A percentile compares a stretch with the other conserved stretches of the same genome.
Evolutionary conservation across 2,113 vertebrate species (phyloP).

Genomic region (Nibea albiflora): DNA sequence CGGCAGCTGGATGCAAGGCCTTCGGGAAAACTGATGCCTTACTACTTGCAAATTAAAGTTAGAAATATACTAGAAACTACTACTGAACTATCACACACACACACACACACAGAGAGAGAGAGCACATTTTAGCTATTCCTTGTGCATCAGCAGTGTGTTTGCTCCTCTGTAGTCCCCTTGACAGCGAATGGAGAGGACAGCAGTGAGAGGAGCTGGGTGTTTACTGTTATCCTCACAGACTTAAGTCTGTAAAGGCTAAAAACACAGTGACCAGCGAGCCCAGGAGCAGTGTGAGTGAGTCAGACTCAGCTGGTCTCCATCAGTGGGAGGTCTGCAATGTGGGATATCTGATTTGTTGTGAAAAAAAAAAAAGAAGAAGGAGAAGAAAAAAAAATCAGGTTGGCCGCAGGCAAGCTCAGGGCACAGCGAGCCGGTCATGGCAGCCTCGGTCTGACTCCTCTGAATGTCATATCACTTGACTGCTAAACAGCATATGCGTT

Average conservation of each 20-base stretch:
- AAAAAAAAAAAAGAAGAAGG: background rate
- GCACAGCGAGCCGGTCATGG: slow-evolving; percentile 18
- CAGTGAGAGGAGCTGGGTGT: slow-evolving; percentile 53
- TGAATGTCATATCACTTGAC: slow-evolving; percentile 48
- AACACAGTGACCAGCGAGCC: slow-evolving; percentile 53
- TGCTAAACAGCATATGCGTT: slow-evolving; percentile 4
- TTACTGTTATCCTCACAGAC: slow-evolving; percentile 63
- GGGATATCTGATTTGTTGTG: slow-evolving; percentile 59
- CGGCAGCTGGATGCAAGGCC: slow-evolving; percentile 40
- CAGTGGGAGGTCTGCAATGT: slow-evolving; percentile 63
- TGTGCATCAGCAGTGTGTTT: slow-evolving; percentile 56
- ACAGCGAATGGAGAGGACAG: slow-evolving; percentile 58
- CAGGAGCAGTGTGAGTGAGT: slow-evolving; percentile 66
- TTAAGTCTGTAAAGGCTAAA: slow-evolving; percentile 62
- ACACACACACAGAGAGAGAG: background rate
- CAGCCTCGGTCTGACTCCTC: slow-evolving; percentile 25
- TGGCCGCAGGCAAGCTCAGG: slow-evolving; percentile 50
- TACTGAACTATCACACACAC: slow-evolving; percentile 12
- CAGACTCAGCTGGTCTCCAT: slow-evolving; percentile 69
- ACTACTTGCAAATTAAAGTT: slow-evolving; percentile 58
- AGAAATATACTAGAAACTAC: slow-evolving; percentile 48
- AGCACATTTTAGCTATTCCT: slow-evolving; percentile 52
- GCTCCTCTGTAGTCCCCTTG: slow-evolving; percentile 55
- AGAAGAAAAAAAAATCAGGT: slow-evolving; percentile 16
- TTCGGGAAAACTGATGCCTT: slow-evolving; percentile 60